Conservation (phyloP, 2,113 vertebrate genomes). For the Puntigrus tetrazona region DNA sequence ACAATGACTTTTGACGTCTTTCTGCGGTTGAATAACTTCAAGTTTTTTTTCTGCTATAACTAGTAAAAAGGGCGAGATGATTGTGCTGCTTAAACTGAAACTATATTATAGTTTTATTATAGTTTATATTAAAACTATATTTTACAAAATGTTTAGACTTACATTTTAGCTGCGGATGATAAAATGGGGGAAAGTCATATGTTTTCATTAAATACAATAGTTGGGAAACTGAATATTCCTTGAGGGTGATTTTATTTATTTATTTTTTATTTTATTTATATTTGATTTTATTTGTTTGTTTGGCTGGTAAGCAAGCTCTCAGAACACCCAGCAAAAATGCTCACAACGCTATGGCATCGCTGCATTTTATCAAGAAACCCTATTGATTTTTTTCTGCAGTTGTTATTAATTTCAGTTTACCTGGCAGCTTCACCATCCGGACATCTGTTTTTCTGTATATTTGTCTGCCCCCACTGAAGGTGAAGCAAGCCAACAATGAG, state of each 20-base stretch:
- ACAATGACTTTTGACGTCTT: too few relatives aligned
- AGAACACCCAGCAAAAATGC: background rate
- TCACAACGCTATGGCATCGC: background rate
- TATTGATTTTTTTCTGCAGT: background rate
- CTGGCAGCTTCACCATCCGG: background rate
- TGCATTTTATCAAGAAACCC: background rate
- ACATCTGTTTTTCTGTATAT: conserved; percentile 27
- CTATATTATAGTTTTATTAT: too few relatives aligned
- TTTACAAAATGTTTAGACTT: too few relatives aligned
- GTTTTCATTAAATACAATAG: too few relatives aligned
- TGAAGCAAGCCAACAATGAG: conserved; percentile 23
- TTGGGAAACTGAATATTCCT: background rate
- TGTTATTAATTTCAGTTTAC: background rate
- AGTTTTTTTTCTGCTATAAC: background rate
- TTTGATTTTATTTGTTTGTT: background rate
- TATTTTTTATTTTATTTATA: background rate
- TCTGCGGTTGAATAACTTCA: background rate
- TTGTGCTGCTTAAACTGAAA: too few relatives aligned
- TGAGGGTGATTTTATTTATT: background rate
- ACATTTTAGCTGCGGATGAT: too few relatives aligned
- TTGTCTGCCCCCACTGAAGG: background rate
- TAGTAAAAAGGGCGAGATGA: background rate
- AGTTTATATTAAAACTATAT: too few relatives aligned
- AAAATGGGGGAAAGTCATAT: too few relatives aligned
- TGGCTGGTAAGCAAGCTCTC: background rate